Conservation (phyloP, 1,140 invertebrate genomes). For the Delia radicum region DNA sequence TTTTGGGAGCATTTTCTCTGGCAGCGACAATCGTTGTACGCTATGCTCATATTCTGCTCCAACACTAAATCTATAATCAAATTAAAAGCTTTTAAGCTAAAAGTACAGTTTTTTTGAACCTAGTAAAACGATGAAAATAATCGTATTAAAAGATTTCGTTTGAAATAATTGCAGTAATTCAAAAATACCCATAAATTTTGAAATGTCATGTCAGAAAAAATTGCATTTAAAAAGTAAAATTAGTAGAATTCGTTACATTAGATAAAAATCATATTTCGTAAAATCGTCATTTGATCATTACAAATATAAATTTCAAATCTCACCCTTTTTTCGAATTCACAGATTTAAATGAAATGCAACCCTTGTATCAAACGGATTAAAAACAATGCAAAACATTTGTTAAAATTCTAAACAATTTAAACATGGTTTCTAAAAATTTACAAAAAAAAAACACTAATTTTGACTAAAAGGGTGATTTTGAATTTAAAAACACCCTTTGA, state of each 20-base stretch:
- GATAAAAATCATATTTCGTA: not conserved
- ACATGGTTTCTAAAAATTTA: not conserved
- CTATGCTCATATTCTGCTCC: no score
- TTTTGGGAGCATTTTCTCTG: no score
- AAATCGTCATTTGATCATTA: no score
- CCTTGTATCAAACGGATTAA: not conserved
- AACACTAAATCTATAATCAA: no score
- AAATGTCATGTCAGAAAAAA: not conserved
- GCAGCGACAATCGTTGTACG: no score
- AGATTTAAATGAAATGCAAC: not conserved
- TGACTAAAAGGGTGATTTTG: not conserved
- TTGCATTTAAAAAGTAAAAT: not conserved
- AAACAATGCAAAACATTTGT: not conserved
- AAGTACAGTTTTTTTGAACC: not conserved
- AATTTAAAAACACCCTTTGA: not conserved
- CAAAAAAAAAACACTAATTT: no score
- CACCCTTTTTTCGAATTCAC: not conserved
- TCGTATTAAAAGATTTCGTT: not conserved
- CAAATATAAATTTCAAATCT: not conserved
- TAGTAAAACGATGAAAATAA: not conserved
- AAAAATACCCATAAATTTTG: not conserved
- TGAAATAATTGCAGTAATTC: no score
- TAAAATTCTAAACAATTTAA: not conserved
- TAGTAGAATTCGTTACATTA: not conserved
- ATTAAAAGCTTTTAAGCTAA: no score